phyloP scores from a whole-genome alignment of 1,140 invertebrate genomes.

The Grapholita molesta region DNA sequence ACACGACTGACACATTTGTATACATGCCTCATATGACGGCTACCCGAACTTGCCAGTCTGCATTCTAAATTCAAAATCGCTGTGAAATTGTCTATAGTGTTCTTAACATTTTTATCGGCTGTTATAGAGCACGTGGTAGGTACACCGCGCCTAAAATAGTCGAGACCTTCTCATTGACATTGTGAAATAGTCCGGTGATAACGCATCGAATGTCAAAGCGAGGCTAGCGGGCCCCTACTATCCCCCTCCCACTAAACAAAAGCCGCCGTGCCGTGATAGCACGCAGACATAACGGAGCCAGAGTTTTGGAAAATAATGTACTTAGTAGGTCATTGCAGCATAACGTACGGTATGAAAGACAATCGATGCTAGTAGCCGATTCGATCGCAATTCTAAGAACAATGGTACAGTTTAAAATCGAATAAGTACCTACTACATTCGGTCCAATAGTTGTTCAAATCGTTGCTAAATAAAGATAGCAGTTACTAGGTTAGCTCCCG shows the following conservation, averaged over 20 bases:
- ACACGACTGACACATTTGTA: slow-evolving; percentile 67
- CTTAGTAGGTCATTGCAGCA: slow-evolving; percentile 4
- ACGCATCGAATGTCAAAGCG: slow-evolving; percentile 71
- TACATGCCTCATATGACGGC: slow-evolving; percentile 32
- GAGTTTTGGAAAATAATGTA: slow-evolving; percentile 1
- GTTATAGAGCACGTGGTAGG: slow-evolving; percentile 39
- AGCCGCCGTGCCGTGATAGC: slow-evolving; percentile 14
- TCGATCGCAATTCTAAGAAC: not conserved
- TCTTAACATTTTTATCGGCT: not conserved
- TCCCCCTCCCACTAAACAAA: slow-evolving; percentile 47
- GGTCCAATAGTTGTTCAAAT: not conserved
- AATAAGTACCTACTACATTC: slow-evolving; percentile 1
- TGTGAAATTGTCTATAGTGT: slow-evolving; percentile 1
- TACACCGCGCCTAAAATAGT: slow-evolving; percentile 58
- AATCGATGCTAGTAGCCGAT: not conserved
- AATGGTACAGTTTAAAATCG: slow-evolving; percentile 10
- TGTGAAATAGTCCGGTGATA: slow-evolving; percentile 77
- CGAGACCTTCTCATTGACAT: slow-evolving; percentile 77
- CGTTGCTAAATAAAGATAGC: slow-evolving; percentile 59
- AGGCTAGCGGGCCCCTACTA: slow-evolving; percentile 64
- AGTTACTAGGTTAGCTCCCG: slow-evolving; percentile 70
- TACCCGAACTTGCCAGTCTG: not conserved
- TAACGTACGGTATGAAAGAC: not conserved
- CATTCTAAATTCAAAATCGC: slow-evolving; percentile 8
- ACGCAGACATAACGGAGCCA: slow-evolving; percentile 12